Evolutionary conservation across 2,888 invertebrate species (phyloP).

Genomic region (Atethmia centrago): DNA sequence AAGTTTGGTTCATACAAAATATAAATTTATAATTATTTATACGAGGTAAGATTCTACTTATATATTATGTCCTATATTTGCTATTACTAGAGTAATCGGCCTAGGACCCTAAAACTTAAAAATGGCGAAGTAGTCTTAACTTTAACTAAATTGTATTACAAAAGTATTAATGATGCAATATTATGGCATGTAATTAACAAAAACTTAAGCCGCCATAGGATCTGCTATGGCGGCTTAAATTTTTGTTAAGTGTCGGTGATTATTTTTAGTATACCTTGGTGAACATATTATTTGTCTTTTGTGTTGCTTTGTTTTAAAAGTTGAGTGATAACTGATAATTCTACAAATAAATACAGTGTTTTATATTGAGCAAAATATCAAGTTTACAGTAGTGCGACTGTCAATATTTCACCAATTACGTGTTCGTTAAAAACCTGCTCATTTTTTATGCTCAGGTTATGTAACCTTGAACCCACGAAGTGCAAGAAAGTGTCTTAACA

Average conservation of each 20-base stretch:
- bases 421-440: conserved; percentile 22
- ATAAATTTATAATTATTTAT: not conserved
- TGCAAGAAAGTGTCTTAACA: conserved; percentile 9
- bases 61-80: too few species aligned
- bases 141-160: too few species aligned
- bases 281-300: conserved; percentile 17
- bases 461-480: conserved; percentile 20
- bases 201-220: too few species aligned
- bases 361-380: conserved; percentile 29
- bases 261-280: conserved; percentile 19
- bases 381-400: not conserved
- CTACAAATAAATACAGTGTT: conserved; percentile 14
- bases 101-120: too few species aligned
- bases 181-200: too few species aligned
- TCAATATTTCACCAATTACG: not conserved
- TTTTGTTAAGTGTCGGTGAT: too few species aligned
- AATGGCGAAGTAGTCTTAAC: too few species aligned
- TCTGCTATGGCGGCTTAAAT: too few species aligned
- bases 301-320: not conserved
- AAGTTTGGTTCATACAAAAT: not conserved
- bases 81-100: too few species aligned
- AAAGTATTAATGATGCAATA: too few species aligned
- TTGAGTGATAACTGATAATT: conserved; percentile 17
- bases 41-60: too few species aligned
- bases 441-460: not conserved